Evolutionary conservation across 2,113 vertebrate genomes (phyloP), one percentile per base, ranked within the genome.

Genomic region (Merops nubicus): DNA sequence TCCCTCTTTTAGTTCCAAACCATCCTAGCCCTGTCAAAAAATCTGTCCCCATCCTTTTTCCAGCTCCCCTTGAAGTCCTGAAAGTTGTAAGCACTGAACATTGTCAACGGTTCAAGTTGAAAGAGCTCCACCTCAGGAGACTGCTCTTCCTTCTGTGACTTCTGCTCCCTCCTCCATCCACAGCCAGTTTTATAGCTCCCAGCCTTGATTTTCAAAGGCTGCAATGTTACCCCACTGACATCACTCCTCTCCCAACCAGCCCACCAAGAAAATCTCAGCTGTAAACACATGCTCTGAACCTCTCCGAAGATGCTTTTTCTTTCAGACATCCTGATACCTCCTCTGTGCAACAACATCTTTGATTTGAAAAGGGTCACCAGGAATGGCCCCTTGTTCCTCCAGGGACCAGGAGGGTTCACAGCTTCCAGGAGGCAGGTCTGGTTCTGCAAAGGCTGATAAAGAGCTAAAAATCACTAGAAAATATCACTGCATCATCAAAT

Each of bases 1-100:
- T 33, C 3, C 5, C 9, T 78, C 34, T 22, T 33, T 11, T 22
- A 26, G 3, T 45, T 40, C 28, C 21, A 87, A 89, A 8, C 9
- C 29, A 9, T 23, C 15, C 5, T 6, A 20, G 8, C 26, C 17
- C 57, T 45, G 3, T 5, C 54, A 42, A 59, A 70, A 68, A n/a
- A 6, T 11, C 40, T 63, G 51, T 60, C 8, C 38, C 26, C 26
- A 23, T 22, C 8, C 34, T 57, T 51, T 50, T 31, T 9, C 19
- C 11, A 42, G 47, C 1, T 3, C 4, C 7, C 7, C 22, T 65
- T 21, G 1, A 31, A 51, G 40, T 22, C 40, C 0, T 38, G 45
- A 4, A 54, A 69, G 34, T 14, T 78, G 4, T 5, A 8, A 28
- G 22, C 3, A 15, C 1, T 65, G 59, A 78, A 17, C 3, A 14